Evolutionary conservation across 2,113 vertebrate genomes (phyloP), one percentile per base, ranked within the genome.

Genomic region (Saccopteryx bilineata): DNA sequence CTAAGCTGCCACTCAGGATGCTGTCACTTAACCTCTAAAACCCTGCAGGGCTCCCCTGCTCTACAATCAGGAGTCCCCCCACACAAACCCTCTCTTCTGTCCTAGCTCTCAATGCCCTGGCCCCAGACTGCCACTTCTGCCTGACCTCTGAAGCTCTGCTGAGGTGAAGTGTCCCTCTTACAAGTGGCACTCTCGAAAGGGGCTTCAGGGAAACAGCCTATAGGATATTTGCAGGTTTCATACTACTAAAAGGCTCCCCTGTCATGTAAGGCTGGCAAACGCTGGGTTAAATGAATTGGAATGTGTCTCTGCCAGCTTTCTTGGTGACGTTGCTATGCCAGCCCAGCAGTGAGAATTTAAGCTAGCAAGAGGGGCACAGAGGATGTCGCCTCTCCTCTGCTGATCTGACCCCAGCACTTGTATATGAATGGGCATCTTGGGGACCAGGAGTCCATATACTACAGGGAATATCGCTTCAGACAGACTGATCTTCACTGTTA

Each of bases 321-420:
- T 58, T 54, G 17, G 75, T 52, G 75, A 23, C n/a, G 28, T 61
- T n/a, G 13, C 12, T 13, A 24, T 23, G 46, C 46, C 4, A 0
- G 1, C 0, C 0, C 0, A 24, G n/a, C 9, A 4, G 0, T 3
- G 5, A 46, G 46, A 52, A 18, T 75, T 3, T 28, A 8, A 66
- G 18, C 31, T n/a, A 48, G 26, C 6, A 0, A 66, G 46, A 14
- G n/a, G 21, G 33, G 7, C n/a, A 19, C 17, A 7, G 58, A 54
- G 31, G 26, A 7, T 24, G 17, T 15, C 2, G 14, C 17, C 23
- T 48, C 33, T 39, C 48, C 68, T 48, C n/a, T 69, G 46, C 26
- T 31, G 26, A 63, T 9, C 0, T 23, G 75, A 75, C 11, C 80
- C 33, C n/a, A 63, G 69, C 50, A 31, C 60, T 66, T 31, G 46